These are phyloP conservation scores for Aproaerema taeniolella DNA, from an alignment of 2,888 invertebrate species.

Conservation along the genomic window DNA sequence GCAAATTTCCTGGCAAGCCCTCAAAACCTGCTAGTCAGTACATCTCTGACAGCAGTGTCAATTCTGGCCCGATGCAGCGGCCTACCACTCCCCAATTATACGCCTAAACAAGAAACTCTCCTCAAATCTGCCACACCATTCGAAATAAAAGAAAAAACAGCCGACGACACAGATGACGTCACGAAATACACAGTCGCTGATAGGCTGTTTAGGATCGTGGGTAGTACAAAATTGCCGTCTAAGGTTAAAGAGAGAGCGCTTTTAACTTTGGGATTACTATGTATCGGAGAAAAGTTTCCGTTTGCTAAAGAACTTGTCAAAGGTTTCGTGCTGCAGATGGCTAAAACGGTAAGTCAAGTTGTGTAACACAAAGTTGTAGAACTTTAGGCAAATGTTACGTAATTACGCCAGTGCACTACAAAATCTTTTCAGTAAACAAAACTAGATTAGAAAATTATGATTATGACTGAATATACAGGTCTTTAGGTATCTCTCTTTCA, in stretches of 20 bases:
- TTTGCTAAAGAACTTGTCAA: slow-evolving; percentile 84
- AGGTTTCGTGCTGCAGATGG: slow-evolving; percentile 83
- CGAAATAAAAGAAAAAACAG: slow-evolving; percentile 36
- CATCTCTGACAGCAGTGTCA: slow-evolving; percentile 84
- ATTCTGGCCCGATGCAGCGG: slow-evolving; percentile 82
- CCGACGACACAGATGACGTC: slow-evolving; percentile 35
- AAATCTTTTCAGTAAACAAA: too few relatives aligned
- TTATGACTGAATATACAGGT: too few relatives aligned
- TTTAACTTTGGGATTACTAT: slow-evolving; percentile 85
- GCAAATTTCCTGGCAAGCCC: slow-evolving; percentile 81
- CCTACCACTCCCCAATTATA: slow-evolving; percentile 79
- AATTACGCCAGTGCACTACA: too few relatives aligned
- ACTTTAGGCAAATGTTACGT: too few relatives aligned
- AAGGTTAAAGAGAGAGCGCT: slow-evolving; percentile 88
- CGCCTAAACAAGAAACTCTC: slow-evolving; percentile 51
- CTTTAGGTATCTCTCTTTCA: too few relatives aligned
- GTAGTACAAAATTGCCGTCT: slow-evolving; percentile 82
- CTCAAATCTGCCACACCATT: slow-evolving; percentile 55
- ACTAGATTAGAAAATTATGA: too few relatives aligned
- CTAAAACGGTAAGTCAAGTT: slow-evolving; percentile 85
- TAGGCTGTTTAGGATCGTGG: slow-evolving; percentile 82
- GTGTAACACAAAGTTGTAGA: too few relatives aligned
- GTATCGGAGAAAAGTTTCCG: slow-evolving; percentile 88
- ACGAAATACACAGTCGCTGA: slow-evolving; percentile 85
- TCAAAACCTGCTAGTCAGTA: slow-evolving; percentile 80